phyloP scores from a whole-genome alignment of 2,113 vertebrate species.

The Cariama cristata region DNA sequence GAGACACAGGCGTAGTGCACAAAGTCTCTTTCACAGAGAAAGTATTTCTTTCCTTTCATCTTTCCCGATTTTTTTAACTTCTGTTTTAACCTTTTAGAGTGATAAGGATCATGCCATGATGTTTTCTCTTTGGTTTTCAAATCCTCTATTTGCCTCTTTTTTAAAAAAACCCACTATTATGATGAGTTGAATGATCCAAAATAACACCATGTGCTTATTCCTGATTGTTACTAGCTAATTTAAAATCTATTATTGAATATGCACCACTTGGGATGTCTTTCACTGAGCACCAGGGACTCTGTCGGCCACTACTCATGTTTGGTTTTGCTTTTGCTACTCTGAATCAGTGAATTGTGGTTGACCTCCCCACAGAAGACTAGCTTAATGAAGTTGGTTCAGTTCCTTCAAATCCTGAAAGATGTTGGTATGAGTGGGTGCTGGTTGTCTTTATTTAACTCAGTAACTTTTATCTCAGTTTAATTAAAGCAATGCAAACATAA shows the following conservation, averaged over 20 bases:
- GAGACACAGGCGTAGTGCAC: neutral
- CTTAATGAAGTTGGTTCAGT: neutral
- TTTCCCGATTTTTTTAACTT: neutral
- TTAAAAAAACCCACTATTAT: neutral
- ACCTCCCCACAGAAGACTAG: rapidly evolving
- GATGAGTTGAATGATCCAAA: neutral
- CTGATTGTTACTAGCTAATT: neutral
- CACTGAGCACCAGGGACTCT: neutral
- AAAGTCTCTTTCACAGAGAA: neutral
- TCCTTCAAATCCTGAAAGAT: neutral
- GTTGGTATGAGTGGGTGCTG: neutral
- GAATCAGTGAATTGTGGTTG: neutral
- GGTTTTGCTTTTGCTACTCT: neutral
- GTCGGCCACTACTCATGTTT: neutral
- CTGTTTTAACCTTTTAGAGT: neutral
- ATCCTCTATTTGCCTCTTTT: neutral
- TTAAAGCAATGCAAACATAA: neutral
- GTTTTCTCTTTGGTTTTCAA: neutral
- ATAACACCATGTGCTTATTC: neutral
- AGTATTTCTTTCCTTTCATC: neutral
- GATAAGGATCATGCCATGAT: neutral
- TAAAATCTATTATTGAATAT: neutral
- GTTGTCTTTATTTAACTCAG: neutral
- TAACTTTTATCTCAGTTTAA: neutral
- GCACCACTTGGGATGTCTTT: neutral